A percentile compares a stretch with the other conserved stretches of the same genome.
These are phyloP conservation scores for Manis crassicaudata DNA, from an alignment of 2,797 vertebrate genomes.

Conservation along the genomic window DNA sequence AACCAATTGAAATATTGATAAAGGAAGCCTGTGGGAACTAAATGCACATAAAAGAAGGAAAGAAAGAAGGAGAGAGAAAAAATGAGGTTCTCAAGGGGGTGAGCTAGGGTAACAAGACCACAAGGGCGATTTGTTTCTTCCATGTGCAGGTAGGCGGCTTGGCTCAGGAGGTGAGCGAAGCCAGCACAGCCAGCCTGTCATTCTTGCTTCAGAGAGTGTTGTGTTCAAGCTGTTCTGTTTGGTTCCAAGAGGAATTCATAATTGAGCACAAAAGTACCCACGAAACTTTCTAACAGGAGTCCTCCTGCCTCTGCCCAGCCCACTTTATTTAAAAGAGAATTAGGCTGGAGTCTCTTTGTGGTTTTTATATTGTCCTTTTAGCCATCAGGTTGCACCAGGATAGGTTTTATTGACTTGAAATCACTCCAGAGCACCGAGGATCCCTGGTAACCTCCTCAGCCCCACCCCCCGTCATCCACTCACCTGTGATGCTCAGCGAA, in stretches of 20 bases:
- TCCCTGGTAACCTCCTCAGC: background rate
- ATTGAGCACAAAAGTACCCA: background rate
- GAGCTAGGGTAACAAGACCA: conserved; percentile 52
- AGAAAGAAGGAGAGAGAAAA: conserved; percentile 24
- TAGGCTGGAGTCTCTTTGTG: background rate
- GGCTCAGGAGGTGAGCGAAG: background rate
- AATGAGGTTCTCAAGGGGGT: conserved; percentile 59
- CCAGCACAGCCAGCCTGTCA: background rate
- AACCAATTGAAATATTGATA: conserved; percentile 81
- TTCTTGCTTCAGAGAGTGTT: background rate
- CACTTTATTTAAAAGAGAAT: conserved; percentile 30
- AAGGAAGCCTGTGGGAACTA: conserved; percentile 85
- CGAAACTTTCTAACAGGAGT: background rate
- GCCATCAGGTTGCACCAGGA: background rate
- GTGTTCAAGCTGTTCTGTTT: background rate
- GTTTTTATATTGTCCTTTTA: background rate
- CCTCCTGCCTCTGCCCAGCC: too few species aligned
- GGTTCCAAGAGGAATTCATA: background rate
- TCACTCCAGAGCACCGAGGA: background rate
- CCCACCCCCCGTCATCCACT: background rate
- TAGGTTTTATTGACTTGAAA: background rate
- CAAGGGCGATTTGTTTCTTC: conserved; percentile 17
- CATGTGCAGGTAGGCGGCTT: background rate
- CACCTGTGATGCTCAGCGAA: background rate
- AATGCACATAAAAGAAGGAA: conserved; percentile 79